Percentiles rank a stretch among this genome's conserved stretches.
phyloP scores from a whole-genome alignment of 2,888 invertebrate genomes.

The Chrysolina haemoptera region DNA sequence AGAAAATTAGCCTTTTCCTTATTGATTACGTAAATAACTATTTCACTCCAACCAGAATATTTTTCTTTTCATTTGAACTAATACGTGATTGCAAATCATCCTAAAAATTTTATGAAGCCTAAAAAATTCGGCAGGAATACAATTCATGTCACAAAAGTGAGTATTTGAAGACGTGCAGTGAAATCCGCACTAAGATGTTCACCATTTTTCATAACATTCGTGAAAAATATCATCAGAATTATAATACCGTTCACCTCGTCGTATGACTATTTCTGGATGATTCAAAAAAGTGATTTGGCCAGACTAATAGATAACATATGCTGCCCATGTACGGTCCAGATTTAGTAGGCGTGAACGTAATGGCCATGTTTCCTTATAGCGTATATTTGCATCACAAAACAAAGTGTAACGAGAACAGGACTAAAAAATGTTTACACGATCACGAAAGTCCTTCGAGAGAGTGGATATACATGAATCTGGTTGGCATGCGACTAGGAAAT shows the following conservation, averaged over 20 bases:
- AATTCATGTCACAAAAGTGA: too few relatives aligned
- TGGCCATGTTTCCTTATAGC: slow-evolving; percentile 62
- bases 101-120: too few relatives aligned
- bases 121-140: too few relatives aligned
- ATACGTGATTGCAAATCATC: too few relatives aligned
- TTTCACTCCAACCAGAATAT: too few relatives aligned
- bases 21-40: too few relatives aligned
- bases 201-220: too few relatives aligned
- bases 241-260: neutral
- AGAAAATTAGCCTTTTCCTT: too few relatives aligned
- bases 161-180: too few relatives aligned
- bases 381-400: slow-evolving; percentile 63
- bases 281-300: slow-evolving; percentile 7
- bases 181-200: too few relatives aligned
- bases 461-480: slow-evolving; percentile 35
- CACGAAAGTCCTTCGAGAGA: slow-evolving; percentile 44
- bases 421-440: slow-evolving; percentile 44
- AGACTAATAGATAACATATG: slow-evolving; percentile 36
- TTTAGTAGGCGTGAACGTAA: slow-evolving; percentile 62
- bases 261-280: neutral
- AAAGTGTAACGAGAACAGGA: slow-evolving; percentile 50
- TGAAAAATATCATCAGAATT: too few relatives aligned
- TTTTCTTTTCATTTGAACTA: too few relatives aligned
- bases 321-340: slow-evolving; percentile 58
- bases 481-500: slow-evolving; percentile 28